Evolutionary conservation across 2,888 invertebrate species (phyloP), one percentile per base, ranked within the genome.

Genomic region (Conomelus anceps): DNA sequence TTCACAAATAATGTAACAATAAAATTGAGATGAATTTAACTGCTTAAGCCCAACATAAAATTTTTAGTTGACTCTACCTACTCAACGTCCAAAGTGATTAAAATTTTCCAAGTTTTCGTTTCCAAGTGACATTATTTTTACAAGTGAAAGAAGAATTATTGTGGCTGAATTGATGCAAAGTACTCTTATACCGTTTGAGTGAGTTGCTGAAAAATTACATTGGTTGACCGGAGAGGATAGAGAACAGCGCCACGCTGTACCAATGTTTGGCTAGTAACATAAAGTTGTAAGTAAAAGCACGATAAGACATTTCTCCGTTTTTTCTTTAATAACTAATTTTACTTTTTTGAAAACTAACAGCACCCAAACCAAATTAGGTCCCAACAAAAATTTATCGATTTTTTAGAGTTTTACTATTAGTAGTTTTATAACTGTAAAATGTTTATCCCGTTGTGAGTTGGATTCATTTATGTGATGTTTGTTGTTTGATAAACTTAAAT

Each of bases 361-460:
- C 63, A 63, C 63, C n/a, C n/a, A 63, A 63, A 63, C 63, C 63
- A 63, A 63, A 63, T 63, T 63, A 63, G 63, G 63, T 63, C 63
- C 63, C 63, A 63, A 63, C 63, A 63, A 63, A 63, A 63, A 63
- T 63, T 63, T 6, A 26, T 7, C n/a, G n/a, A n/a, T n/a, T 63
- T 63, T 6, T 0, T 6, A 63, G n/a, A 63, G n/a, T 63, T 63
- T n/a, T n/a, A n/a, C n/a, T 1, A 63, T n/a, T 63, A 63, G 7
- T 13, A 63, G 7, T 13, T 1, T 3, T 63, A n/a, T 63, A n/a
- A 11, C 26, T 26, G 4, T 26, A 7, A n/a, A 24, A 41, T 90
- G 23, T 86, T 85, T 88, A 23, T 89, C 86, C 63, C 90, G 91
- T 91, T 91, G 91, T 91, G 91, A 91, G 91, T 90, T 91, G 91